phyloP scores from a whole-genome alignment of 2,888 invertebrate species.

The Melinopterus prodromus region DNA sequence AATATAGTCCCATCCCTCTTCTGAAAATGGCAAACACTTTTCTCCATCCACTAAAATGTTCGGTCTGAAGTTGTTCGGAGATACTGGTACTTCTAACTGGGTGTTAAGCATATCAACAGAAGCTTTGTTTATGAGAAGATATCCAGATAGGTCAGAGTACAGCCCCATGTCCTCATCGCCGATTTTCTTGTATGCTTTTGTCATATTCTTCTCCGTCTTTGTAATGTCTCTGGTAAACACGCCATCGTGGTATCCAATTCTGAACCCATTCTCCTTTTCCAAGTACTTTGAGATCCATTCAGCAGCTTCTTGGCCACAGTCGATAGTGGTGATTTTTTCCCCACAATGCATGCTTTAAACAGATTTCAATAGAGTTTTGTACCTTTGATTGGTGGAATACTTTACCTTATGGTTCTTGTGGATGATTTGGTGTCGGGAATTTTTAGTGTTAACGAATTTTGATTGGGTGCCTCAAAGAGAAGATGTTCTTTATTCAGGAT shows the following conservation, averaged over 20 bases:
- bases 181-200: conserved; percentile 51
- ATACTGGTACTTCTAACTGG: conserved; percentile 56
- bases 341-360: conserved; percentile 50
- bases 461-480: conserved; percentile 61
- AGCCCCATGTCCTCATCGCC: conserved; percentile 53
- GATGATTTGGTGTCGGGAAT: conserved; percentile 50
- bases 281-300: conserved; percentile 66
- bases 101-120: conserved; percentile 65
- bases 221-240: conserved; percentile 35
- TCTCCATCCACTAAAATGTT: conserved; percentile 64
- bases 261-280: conserved; percentile 50
- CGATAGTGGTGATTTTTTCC: conserved; percentile 62
- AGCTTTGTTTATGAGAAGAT: conserved; percentile 63
- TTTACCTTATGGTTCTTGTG: background rate
- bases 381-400: background rate
- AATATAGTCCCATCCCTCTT: conserved; percentile 68
- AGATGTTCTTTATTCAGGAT: conserved; percentile 58
- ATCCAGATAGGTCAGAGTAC: conserved; percentile 64
- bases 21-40: conserved; percentile 57
- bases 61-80: conserved; percentile 64
- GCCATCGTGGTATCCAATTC: conserved; percentile 55
- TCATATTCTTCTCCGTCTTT: conserved; percentile 24
- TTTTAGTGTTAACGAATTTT: conserved; percentile 59
- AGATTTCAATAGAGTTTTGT: background rate
- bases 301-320: conserved; percentile 70